phyloP scores from a whole-genome alignment of 2,888 invertebrate genomes.

The Hypena proboscidalis region DNA sequence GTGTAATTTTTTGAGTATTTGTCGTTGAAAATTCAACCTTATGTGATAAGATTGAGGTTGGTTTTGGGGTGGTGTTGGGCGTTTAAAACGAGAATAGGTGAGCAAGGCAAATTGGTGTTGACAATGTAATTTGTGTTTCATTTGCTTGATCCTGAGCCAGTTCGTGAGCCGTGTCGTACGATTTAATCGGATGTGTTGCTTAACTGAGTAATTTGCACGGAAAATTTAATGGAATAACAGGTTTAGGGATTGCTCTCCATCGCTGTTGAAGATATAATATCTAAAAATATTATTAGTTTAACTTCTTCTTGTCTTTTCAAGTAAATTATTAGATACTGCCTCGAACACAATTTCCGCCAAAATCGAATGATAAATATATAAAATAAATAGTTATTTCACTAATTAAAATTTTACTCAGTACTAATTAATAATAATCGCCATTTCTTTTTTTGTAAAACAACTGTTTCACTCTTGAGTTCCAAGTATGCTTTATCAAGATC shows the following conservation, averaged over 20 bases:
- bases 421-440: no score
- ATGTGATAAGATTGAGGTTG: constrained; percentile 11
- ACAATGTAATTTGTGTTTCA: constrained; percentile 58
- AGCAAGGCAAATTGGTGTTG: constrained; percentile 56
- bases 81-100: constrained; percentile 24
- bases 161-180: constrained; percentile 20
- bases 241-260: no score
- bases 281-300: no score
- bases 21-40: constrained; percentile 7
- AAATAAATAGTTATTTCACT: no score
- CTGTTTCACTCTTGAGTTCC: no score
- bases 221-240: not conserved
- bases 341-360: not conserved
- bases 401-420: no score
- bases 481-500: no score
- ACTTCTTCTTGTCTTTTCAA: no score
- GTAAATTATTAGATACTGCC: constrained; percentile 2
- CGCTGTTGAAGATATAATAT: no score
- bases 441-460: no score
- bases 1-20: constrained; percentile 18
- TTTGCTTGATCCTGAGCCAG: constrained; percentile 46
- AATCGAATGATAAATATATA: not conserved
- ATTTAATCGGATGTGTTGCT: constrained; percentile 19
- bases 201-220: constrained; percentile 1
- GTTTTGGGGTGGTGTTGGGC: not conserved